These are phyloP conservation scores for Reinhardtius hippoglossoides DNA, from an alignment of 2,113 vertebrate genomes.

Conservation along the genomic window DNA sequence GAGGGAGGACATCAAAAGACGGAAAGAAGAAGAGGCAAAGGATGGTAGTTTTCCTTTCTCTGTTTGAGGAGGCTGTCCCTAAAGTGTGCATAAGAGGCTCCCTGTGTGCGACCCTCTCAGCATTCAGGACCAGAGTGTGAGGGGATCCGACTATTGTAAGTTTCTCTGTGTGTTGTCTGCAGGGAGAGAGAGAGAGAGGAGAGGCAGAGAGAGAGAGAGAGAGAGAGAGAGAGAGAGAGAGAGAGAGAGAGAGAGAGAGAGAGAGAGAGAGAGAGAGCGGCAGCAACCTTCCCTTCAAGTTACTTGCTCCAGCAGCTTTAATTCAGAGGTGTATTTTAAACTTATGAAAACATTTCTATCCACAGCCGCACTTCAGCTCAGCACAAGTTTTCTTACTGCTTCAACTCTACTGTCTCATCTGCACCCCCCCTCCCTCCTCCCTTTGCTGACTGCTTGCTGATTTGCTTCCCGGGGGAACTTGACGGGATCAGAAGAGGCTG, in stretches of 20 bases:
- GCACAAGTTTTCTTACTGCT: conserved; percentile 54
- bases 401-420: conserved; percentile 23
- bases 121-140: conserved; percentile 79
- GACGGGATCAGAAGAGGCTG: conserved; percentile 60
- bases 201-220: conserved; percentile 7
- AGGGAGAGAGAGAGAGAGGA: conserved; percentile 48
- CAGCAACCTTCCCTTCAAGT: conserved; percentile 40
- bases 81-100: conserved; percentile 82
- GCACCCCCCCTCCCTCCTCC: conserved; percentile 3
- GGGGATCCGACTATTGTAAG: conserved; percentile 77
- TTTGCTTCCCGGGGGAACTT: conserved; percentile 44
- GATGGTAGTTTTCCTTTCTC: conserved; percentile 52
- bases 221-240: conserved; percentile 50
- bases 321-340: conserved; percentile 65
- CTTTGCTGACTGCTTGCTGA: conserved; percentile 33
- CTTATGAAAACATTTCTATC: conserved; percentile 71
- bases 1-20: conserved; percentile 59
- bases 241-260: conserved; percentile 40
- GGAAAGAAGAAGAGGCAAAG: conserved; percentile 57
- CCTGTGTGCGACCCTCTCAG: conserved; percentile 81
- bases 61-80: conserved; percentile 77
- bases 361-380: conserved; percentile 62
- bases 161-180: conserved; percentile 71
- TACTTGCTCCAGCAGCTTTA: conserved; percentile 48
- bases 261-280: conserved; percentile 27